Conservation (phyloP, 2,113 vertebrate species). For the Halcyon malimbica region DNA sequence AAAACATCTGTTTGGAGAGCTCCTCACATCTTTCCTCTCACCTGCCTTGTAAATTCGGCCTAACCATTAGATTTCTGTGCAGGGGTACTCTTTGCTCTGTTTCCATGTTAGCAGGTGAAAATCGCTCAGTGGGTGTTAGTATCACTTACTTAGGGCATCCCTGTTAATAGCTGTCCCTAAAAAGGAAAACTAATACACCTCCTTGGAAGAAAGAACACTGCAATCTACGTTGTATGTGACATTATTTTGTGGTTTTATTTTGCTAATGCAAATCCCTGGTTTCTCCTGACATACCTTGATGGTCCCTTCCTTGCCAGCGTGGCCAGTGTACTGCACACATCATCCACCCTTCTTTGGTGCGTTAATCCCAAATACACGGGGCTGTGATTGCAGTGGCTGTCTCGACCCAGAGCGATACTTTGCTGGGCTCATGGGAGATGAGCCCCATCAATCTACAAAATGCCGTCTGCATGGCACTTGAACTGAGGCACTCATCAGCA, state of each 20-base stretch:
- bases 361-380: fast-evolving
- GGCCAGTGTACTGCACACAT: not conserved
- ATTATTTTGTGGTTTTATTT: not conserved
- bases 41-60: not conserved
- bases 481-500: not conserved
- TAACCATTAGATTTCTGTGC: not conserved
- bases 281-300: not conserved
- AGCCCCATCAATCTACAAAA: not conserved
- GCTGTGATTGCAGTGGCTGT: not conserved
- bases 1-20: not conserved
- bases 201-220: not conserved
- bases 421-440: fast-evolving
- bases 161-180: not conserved
- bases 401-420: not conserved
- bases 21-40: not conserved
- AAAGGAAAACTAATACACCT: not conserved
- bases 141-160: not conserved
- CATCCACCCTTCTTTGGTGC: fast-evolving
- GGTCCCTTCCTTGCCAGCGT: not conserved
- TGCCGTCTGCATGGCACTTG: fast-evolving
- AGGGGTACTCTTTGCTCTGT: not conserved
- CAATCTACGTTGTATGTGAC: not conserved
- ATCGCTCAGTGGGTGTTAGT: not conserved
- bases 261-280: not conserved
- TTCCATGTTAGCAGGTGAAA: not conserved